Evolutionary conservation across 2,888 invertebrate species (phyloP).

Genomic region (Drosophila longiperda): DNA sequence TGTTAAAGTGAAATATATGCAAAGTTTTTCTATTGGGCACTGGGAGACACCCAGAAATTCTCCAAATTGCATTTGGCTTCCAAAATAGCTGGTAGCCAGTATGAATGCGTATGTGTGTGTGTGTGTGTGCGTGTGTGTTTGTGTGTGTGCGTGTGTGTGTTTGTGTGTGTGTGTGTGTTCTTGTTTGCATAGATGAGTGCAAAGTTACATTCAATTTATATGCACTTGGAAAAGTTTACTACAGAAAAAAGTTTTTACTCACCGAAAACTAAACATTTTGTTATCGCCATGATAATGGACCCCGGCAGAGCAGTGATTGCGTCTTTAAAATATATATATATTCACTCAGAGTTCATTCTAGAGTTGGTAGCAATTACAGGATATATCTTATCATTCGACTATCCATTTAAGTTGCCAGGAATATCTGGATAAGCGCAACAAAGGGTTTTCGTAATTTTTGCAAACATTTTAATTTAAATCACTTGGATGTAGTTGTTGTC

Average conservation of each 20-base stretch:
- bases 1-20: conserved; percentile 70
- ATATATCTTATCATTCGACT: not conserved
- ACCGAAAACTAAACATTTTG: conserved; percentile 78
- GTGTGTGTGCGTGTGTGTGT: conserved; percentile 4
- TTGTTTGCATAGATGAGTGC: conserved; percentile 75
- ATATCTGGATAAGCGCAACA: no score
- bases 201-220: conserved; percentile 78
- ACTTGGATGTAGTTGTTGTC: not conserved
- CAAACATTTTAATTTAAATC: not conserved
- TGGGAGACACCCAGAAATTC: conserved; percentile 52
- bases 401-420: not conserved
- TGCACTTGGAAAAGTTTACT: conserved; percentile 76
- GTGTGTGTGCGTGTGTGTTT: conserved; percentile 5
- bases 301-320: conserved; percentile 54
- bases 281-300: conserved; percentile 76
- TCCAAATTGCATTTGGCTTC: conserved; percentile 64
- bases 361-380: not conserved
- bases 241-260: conserved; percentile 64
- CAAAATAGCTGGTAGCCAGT: conserved; percentile 36
- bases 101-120: not conserved
- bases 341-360: not conserved
- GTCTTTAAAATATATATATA: conserved; percentile 21
- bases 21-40: conserved; percentile 62
- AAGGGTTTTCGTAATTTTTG: not conserved
- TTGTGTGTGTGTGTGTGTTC: conserved; percentile 23